phyloP scores from a whole-genome alignment of 2,888 invertebrate species.

The Galeruca laticollis region DNA sequence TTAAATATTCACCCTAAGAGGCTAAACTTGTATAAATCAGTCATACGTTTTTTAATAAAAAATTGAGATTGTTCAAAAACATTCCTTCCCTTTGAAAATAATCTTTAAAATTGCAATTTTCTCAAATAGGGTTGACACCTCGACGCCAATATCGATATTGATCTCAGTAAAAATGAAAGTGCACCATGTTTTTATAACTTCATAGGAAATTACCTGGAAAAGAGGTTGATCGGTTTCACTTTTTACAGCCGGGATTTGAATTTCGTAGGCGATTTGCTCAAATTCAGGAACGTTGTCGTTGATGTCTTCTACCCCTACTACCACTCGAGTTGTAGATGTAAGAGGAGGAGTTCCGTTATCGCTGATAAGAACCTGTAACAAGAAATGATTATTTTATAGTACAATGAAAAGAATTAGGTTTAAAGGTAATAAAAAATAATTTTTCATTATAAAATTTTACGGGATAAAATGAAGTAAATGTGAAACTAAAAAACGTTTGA shows the following conservation, averaged over 20 bases:
- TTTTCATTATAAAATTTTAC: too few relatives aligned
- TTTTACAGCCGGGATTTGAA: conserved; percentile 78
- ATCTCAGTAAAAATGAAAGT: background rate
- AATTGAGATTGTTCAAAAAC: background rate
- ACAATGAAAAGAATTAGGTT: too few relatives aligned
- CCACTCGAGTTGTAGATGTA: conserved; percentile 83
- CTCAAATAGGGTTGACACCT: conserved; percentile 1
- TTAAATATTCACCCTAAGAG: background rate
- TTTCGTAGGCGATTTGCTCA: conserved; percentile 84
- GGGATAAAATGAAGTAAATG: too few relatives aligned
- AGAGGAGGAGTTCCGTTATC: conserved; percentile 83
- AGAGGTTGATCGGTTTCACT: conserved; percentile 69
- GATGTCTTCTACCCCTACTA: conserved; percentile 83
- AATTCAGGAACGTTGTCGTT: conserved; percentile 92
- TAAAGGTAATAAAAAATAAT: too few relatives aligned
- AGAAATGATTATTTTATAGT: conserved; percentile 13
- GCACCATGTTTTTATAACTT: background rate
- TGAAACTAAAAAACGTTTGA: too few relatives aligned
- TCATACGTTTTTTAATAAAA: background rate
- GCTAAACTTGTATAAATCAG: background rate
- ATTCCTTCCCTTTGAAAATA: background rate
- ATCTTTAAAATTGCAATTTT: background rate
- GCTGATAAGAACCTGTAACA: conserved; percentile 74
- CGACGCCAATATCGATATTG: conserved; percentile 9
- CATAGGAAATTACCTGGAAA: conserved; percentile 68